Evolutionary conservation across 2,888 invertebrate species (phyloP).

Genomic region (Adelphocoris suturalis): DNA sequence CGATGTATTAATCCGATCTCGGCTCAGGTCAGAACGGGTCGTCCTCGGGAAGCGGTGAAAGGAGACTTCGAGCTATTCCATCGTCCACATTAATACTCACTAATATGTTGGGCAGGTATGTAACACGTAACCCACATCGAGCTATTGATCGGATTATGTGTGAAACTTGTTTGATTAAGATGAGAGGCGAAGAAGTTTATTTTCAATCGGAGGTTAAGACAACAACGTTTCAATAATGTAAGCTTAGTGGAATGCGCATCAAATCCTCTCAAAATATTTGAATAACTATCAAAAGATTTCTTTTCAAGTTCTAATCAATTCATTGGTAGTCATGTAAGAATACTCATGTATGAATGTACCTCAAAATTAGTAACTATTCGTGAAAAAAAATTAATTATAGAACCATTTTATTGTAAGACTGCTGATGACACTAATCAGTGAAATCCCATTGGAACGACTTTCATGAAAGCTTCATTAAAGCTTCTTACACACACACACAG

Average conservation of each 20-base stretch:
- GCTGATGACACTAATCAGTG: too few relatives aligned
- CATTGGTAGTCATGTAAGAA: too few relatives aligned
- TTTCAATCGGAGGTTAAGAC: not conserved
- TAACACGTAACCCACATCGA: not conserved
- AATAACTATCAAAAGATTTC: not conserved
- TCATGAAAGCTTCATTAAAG: too few relatives aligned
- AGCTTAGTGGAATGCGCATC: not conserved
- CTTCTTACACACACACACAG: too few relatives aligned
- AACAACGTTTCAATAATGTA: not conserved
- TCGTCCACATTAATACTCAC: not conserved
- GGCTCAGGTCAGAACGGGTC: not conserved
- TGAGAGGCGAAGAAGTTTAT: not conserved
- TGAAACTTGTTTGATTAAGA: not conserved
- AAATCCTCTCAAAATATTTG: not conserved
- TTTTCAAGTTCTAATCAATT: too few relatives aligned
- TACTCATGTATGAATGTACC: too few relatives aligned
- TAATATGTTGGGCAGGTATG: not conserved
- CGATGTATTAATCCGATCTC: not conserved
- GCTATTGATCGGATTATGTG: conserved; percentile 7
- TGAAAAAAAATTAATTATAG: too few relatives aligned
- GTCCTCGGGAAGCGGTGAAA: conserved; percentile 15
- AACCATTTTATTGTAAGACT: too few relatives aligned
- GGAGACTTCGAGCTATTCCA: not conserved
- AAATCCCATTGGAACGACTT: too few relatives aligned
- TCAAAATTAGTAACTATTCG: too few relatives aligned